These are phyloP conservation scores for Buceros bicornis DNA, from an alignment of 2,797 vertebrate species.

Conservation along the genomic window DNA sequence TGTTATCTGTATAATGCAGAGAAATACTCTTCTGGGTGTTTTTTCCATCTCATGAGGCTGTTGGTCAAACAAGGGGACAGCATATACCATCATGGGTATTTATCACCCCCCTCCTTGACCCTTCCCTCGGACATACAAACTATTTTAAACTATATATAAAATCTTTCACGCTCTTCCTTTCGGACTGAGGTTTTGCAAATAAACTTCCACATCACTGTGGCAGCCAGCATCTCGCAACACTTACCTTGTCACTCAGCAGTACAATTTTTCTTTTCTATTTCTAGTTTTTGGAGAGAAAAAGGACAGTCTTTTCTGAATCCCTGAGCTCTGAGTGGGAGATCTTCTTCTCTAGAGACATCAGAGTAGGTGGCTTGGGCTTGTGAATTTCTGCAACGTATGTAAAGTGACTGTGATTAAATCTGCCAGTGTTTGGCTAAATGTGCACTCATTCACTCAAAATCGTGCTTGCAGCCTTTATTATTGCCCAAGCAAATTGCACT, in stretches of 20 bases:
- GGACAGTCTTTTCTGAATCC: slow-evolving; percentile 58
- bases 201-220: background rate
- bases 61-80: background rate
- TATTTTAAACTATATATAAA: background rate
- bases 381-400: slow-evolving; percentile 28
- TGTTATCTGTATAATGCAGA: background rate
- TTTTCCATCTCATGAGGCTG: background rate
- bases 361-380: slow-evolving; percentile 70
- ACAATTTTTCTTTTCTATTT: slow-evolving; percentile 50
- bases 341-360: slow-evolving; percentile 56
- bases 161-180: background rate
- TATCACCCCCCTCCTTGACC: background rate
- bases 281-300: slow-evolving; percentile 38
- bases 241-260: slow-evolving; percentile 15
- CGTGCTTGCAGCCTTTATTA: background rate
- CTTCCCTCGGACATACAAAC: background rate
- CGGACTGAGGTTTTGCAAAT: background rate
- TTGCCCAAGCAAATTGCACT: background rate
- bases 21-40: background rate
- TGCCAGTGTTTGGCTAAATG: slow-evolving; percentile 29
- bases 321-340: slow-evolving; percentile 67
- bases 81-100: background rate
- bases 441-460: slow-evolving; percentile 24
- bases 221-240: background rate
- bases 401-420: slow-evolving; percentile 54